Evolutionary conservation across 2,797 vertebrate genomes (phyloP).

Genomic region (Mallotus villosus): DNA sequence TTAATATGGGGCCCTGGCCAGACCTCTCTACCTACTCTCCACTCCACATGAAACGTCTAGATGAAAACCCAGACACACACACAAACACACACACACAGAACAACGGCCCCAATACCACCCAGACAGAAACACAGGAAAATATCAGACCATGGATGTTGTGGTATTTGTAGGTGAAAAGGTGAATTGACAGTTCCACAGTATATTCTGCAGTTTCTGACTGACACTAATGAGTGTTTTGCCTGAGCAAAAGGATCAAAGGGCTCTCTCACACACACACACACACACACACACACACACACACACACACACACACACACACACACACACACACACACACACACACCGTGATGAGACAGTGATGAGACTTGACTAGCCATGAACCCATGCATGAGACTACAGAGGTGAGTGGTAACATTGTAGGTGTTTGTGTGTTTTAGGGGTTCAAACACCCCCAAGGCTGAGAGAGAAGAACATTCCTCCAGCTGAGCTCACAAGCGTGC

Average conservation of each 20-base stretch:
- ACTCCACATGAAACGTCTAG: conserved; percentile 8
- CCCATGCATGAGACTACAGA: background rate
- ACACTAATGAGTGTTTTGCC: background rate
- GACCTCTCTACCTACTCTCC: conserved; percentile 28
- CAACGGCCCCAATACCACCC: too few relatives aligned
- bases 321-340: background rate
- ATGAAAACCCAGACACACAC: conserved; percentile 1
- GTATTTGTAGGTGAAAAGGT: background rate
- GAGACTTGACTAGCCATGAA: background rate
- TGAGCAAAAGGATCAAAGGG: background rate
- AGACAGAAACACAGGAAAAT: background rate
- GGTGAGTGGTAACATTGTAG: background rate
- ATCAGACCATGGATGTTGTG: background rate
- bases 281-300: background rate
- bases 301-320: background rate
- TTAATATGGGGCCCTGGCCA: conserved; percentile 23
- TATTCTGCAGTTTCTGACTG: background rate
- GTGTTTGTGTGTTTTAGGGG: background rate
- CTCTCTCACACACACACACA: background rate
- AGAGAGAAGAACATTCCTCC: background rate
- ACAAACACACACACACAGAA: background rate
- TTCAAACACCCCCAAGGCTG: background rate
- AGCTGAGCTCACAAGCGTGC: background rate
- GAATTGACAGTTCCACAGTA: background rate
- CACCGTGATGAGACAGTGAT: background rate